These are phyloP conservation scores for Cotesia chilonis DNA, from an alignment of 1,140 invertebrate species.

Conservation along the genomic window DNA sequence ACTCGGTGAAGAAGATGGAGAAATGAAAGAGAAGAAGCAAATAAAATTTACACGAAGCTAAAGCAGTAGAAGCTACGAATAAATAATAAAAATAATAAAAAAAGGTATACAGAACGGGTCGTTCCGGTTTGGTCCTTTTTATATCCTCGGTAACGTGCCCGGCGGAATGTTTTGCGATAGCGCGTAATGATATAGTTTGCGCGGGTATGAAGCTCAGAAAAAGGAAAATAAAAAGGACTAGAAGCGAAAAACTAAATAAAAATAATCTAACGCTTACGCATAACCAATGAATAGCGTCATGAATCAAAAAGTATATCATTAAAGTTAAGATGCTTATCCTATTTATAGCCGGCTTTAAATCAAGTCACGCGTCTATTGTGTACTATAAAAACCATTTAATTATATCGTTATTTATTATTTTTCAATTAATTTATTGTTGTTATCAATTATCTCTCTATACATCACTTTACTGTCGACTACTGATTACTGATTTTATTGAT, in stretches of 20 bases:
- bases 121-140: constrained; percentile 47
- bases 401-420: too few species aligned
- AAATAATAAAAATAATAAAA: neutral
- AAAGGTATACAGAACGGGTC: constrained; percentile 36
- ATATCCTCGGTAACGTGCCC: constrained; percentile 24
- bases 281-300: constrained; percentile 9
- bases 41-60: too few species aligned
- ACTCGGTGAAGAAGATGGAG: constrained; percentile 30
- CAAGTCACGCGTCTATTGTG: neutral
- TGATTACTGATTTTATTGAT: too few species aligned
- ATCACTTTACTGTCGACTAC: neutral
- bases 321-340: neutral
- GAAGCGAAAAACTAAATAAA: too few species aligned
- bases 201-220: constrained; percentile 24
- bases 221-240: constrained; percentile 9
- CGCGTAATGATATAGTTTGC: constrained; percentile 50
- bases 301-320: constrained; percentile 22
- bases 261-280: constrained; percentile 14
- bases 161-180: constrained; percentile 45
- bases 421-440: too few species aligned
- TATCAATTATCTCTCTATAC: neutral
- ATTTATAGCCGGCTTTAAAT: neutral
- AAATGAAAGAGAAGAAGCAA: constrained; percentile 25
- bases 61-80: neutral
- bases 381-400: too few species aligned